Evolutionary conservation across 1,140 invertebrate genomes (phyloP).

Genomic region (Drosophila littoralis): DNA sequence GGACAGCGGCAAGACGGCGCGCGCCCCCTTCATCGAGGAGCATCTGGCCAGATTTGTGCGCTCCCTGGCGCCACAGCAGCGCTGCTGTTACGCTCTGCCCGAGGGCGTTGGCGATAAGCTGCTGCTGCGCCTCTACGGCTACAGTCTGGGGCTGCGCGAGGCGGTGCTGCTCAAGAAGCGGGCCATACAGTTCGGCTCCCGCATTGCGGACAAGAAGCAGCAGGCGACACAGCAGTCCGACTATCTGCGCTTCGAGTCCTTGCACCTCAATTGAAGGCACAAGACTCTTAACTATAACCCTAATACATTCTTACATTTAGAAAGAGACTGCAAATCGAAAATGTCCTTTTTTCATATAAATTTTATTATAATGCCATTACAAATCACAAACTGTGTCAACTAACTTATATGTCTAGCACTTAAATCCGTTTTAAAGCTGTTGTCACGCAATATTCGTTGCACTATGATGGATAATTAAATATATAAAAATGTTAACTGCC

Average conservation of each 20-base stretch:
- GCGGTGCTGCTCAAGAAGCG: conserved; percentile 92
- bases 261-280: not conserved
- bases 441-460: not conserved
- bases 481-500: not conserved
- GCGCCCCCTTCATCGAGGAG: conserved; percentile 98
- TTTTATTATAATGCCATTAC: not conserved
- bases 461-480: not conserved
- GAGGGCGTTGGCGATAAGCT: conserved; percentile 97
- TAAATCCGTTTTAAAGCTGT: not conserved
- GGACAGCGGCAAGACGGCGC: conserved; percentile 91
- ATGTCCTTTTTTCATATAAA: not conserved
- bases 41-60: conserved; percentile 91
- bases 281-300: too few relatives aligned
- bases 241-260: conserved; percentile 5
- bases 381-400: too few relatives aligned
- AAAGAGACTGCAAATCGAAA: too few relatives aligned
- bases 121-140: conserved; percentile 92
- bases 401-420: not conserved
- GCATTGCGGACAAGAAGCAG: conserved; percentile 96
- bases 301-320: too few relatives aligned
- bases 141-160: conserved; percentile 88
- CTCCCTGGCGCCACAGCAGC: conserved; percentile 89
- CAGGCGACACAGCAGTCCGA: conserved; percentile 92
- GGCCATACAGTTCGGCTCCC: conserved; percentile 99
- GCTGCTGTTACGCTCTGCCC: conserved; percentile 88